Conservation (phyloP, 2,888 invertebrate genomes). For the Mechanitis messenoides region DNA sequence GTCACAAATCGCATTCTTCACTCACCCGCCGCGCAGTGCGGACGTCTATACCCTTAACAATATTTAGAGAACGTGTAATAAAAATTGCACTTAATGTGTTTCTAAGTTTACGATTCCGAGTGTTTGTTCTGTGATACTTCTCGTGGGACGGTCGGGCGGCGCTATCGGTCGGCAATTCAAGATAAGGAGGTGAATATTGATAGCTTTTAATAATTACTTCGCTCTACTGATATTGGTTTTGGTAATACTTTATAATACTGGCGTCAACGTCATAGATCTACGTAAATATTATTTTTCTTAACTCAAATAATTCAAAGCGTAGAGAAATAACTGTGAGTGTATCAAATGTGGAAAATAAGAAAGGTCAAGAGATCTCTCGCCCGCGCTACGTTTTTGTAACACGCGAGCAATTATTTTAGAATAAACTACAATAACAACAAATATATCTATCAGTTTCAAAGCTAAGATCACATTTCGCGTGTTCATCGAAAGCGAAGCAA, state of each 20-base stretch:
- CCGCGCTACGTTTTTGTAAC: no score
- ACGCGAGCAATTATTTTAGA: no score
- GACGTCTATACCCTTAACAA: conserved; percentile 39
- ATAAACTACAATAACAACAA: no score
- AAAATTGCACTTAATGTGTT: conserved; percentile 20
- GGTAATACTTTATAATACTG: conserved; percentile 12
- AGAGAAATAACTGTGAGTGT: no score
- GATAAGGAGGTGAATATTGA: conserved; percentile 72
- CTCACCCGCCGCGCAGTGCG: conserved; percentile 40
- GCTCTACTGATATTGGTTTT: conserved; percentile 36
- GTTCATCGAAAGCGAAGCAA: background rate
- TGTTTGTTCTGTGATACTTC: conserved; percentile 62
- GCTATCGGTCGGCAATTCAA: conserved; percentile 56
- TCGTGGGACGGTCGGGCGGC: conserved; percentile 42
- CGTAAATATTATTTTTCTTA: background rate
- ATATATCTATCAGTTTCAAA: background rate
- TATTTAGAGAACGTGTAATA: conserved; percentile 17
- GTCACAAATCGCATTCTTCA: conserved; percentile 54
- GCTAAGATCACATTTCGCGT: background rate
- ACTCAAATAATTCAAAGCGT: no score
- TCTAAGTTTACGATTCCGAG: conserved; percentile 30
- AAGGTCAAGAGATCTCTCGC: no score
- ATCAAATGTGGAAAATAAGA: no score
- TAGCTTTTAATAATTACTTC: conserved; percentile 71
- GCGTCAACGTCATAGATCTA: no score